Evolutionary conservation across 2,888 invertebrate species (phyloP), one percentile per base, ranked within the genome.

Genomic region (Apodemia hepburni): DNA sequence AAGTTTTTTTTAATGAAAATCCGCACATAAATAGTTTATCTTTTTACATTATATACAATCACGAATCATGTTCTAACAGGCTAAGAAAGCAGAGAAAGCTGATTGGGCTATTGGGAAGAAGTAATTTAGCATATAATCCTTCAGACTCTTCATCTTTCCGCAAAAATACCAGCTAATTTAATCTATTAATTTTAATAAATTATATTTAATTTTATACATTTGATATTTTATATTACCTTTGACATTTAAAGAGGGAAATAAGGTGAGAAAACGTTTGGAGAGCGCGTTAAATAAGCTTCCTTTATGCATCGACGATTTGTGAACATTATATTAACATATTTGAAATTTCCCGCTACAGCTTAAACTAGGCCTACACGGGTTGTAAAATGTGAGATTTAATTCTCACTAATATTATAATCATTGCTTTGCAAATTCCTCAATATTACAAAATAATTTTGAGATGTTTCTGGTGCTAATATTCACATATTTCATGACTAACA

Each of bases 61-160:
- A 73, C 69, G 72, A 73, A 78, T 85, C 78, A 78, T 85, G 72
- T 87, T 92, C 77, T 85, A 83, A 93, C 95, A 95, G 95, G 93
- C 95, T 79, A 95, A 95, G 94, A 95, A 95, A 84, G 93, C 95
- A 82, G 95, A 95, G 93, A 94, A 94, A 82, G 94, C 94, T 87
- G 94, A 94, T 84, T 94, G 94, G 94, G 93, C 93, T 92, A 87
- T 88, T 75, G 90, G 90, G 73, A 94, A 94, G 93, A 94, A 94
- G 92, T 94, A 93, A 73, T 66, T 65, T 67, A 65, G 63, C 62
- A 54, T 60, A 58, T 65, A 66, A 61, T 58, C 54, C 54, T 57
- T 57, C 64, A 66, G 65, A 68, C 71, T 66, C 76, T 77, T 69
- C 74, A 74, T 77, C 70, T 70, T 73, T 68, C 70, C 68, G 69